phyloP scores from a whole-genome alignment of 2,113 vertebrate species.

The Papio anubis region DNA sequence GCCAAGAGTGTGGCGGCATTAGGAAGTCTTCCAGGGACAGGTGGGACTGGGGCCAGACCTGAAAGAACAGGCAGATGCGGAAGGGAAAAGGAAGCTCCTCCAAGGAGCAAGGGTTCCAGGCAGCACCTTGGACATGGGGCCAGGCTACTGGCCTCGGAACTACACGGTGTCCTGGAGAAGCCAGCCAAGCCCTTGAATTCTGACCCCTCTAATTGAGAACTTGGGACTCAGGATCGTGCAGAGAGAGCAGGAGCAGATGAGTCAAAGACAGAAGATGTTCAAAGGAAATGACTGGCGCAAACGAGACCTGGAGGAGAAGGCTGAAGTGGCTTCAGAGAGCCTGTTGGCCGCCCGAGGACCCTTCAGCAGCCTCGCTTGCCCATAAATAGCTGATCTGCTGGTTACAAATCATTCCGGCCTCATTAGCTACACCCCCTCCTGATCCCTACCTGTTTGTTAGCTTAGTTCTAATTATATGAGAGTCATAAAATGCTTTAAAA shows the following conservation, averaged over 20 bases:
- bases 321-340: not conserved
- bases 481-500: slow-evolving; percentile 72
- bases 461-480: slow-evolving; percentile 70
- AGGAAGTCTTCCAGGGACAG: not conserved
- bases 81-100: not conserved
- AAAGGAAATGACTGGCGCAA: not conserved
- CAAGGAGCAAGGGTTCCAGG: not conserved
- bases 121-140: not conserved
- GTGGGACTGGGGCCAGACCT: not conserved
- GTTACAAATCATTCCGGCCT: slow-evolving; percentile 15
- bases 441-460: slow-evolving; percentile 68
- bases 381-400: not conserved
- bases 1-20: not conserved
- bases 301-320: not conserved
- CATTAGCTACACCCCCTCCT: slow-evolving; percentile 47
- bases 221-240: not conserved
- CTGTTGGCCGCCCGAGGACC: not conserved
- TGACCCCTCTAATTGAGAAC: not conserved
- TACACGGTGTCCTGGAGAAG: not conserved
- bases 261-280: not conserved
- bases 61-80: not conserved
- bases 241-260: not conserved
- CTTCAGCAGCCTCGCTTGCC: not conserved
- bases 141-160: not conserved
- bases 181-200: not conserved